Evolutionary conservation across 2,113 vertebrate genomes (phyloP), one percentile per base, ranked within the genome.

Genomic region (Symphodus melops): DNA sequence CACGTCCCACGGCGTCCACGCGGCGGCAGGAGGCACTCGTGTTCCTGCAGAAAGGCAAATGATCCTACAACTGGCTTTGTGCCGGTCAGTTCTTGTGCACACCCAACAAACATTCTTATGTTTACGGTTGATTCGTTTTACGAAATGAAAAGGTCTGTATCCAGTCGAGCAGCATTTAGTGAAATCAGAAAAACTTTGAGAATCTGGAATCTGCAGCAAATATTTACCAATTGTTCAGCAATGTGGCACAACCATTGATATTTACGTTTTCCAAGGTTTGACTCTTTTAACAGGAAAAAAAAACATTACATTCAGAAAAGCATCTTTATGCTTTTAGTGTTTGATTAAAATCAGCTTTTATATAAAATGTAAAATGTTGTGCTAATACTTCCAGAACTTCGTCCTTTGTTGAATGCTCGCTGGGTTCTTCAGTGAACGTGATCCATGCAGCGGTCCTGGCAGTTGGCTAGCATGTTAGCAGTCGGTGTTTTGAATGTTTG

Each of bases 61-160:
- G 25, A 14, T 72, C 69, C 54, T 36, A 46, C 56, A 20, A 10
- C 44, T 46, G 48, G 7, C 17, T 44, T 53, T 62, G 41, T 61
- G 58, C 39, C 55, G 52, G 75, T 36, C 3, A 19, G 55, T 63
- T 60, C 14, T 68, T 63, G 71, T 82, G 68, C 71, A 48, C 77
- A 76, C 65, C 70, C 62, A 81, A 77, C 74, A 77, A 81, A 81
- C 77, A 77, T 81, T 66, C 77, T 14, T 19, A 67, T 21, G 14
- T 36, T 55, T 13, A 8, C 2, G 10, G 19, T 0, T 0, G 20
- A 19, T 39, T 41, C 19, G 0, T n/a, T 11, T 7, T 20, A 10
- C n/a, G 11, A 9, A 13, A 36, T 9, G 10, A 52, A 42, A 42
- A 44, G 46, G 25, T 17, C 0, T 1, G 48, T 9, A 5, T 5